These are phyloP conservation scores for Myopa tessellatipennis DNA, from an alignment of 2,888 invertebrate genomes.

Conservation along the genomic window DNA sequence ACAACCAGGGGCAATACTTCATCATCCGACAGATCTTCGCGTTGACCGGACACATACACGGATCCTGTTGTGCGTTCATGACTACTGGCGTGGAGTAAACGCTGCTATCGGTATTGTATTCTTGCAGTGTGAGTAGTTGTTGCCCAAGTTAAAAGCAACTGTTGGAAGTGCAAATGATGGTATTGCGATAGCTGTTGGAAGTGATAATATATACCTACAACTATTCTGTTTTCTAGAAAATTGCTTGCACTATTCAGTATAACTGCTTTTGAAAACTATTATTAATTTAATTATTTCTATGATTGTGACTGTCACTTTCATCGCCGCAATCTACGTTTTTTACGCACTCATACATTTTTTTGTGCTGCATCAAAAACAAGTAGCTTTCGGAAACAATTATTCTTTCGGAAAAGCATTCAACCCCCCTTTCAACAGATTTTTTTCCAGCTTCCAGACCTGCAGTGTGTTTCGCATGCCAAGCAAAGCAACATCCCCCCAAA, in stretches of 20 bases:
- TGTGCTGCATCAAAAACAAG: no score
- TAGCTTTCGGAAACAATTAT: no score
- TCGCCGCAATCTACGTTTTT: conserved; percentile 10
- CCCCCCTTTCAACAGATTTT: no score
- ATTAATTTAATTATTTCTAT: background rate
- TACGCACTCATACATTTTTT: background rate
- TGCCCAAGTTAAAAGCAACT: background rate
- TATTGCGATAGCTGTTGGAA: no score
- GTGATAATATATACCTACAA: no score
- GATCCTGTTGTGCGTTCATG: conserved; percentile 46
- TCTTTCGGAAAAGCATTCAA: no score
- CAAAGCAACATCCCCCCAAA: no score
- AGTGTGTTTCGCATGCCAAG: no score
- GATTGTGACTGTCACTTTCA: background rate
- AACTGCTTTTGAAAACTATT: background rate
- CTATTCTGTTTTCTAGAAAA: background rate
- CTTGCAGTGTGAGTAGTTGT: conserved; percentile 26
- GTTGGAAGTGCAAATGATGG: background rate
- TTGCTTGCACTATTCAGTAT: background rate
- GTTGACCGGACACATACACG: conserved; percentile 47
- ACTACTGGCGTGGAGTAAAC: no score
- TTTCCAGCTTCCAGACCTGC: no score
- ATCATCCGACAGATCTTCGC: conserved; percentile 53
- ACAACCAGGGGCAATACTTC: conserved; percentile 53
- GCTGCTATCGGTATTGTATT: conserved; percentile 34